A percentile compares a stretch with the other conserved stretches of the same genome.
Conservation (phyloP, 2,797 vertebrate genomes). For the Lates japonicus region DNA sequence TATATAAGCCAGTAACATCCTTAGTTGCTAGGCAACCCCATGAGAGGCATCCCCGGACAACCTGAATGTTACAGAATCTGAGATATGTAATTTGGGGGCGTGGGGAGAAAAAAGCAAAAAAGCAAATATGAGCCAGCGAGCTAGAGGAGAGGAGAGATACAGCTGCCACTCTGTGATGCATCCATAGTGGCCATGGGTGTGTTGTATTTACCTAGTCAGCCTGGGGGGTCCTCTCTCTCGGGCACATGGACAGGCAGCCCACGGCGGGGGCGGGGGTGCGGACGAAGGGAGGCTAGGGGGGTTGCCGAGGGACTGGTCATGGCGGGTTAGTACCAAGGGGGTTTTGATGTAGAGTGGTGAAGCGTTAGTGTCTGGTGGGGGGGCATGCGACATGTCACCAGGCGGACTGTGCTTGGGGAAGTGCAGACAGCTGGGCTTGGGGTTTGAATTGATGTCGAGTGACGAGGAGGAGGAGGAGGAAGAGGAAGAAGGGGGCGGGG, state of each 20-base stretch:
- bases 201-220: conserved; percentile 92
- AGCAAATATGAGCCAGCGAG: conserved; percentile 76
- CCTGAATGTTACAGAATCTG: conserved; percentile 81
- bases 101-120: conserved; percentile 62
- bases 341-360: conserved; percentile 89
- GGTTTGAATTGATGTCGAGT: conserved; percentile 90
- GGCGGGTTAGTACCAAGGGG: conserved; percentile 87
- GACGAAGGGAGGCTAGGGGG: conserved; percentile 88
- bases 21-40: conserved; percentile 83
- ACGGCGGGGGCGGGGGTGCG: conserved; percentile 83
- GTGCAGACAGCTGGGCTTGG: conserved; percentile 89
- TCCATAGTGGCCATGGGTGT: conserved; percentile 76
- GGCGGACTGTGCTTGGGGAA: conserved; percentile 87
- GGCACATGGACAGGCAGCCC: conserved; percentile 89
- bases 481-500: conserved; percentile 83
- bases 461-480: conserved; percentile 87
- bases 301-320: conserved; percentile 85
- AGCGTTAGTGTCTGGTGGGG: conserved; percentile 83
- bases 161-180: conserved; percentile 71
- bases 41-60: conserved; percentile 78
- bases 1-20: conserved; percentile 80
- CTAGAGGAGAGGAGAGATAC: conserved; percentile 69
- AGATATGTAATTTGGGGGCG: conserved; percentile 74
- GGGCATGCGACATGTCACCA: conserved; percentile 81
- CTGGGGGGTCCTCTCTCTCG: conserved; percentile 92